Evolutionary conservation across 2,888 invertebrate genomes (phyloP), one percentile per base, ranked within the genome.

Genomic region (Nemotelus pantherinus): DNA sequence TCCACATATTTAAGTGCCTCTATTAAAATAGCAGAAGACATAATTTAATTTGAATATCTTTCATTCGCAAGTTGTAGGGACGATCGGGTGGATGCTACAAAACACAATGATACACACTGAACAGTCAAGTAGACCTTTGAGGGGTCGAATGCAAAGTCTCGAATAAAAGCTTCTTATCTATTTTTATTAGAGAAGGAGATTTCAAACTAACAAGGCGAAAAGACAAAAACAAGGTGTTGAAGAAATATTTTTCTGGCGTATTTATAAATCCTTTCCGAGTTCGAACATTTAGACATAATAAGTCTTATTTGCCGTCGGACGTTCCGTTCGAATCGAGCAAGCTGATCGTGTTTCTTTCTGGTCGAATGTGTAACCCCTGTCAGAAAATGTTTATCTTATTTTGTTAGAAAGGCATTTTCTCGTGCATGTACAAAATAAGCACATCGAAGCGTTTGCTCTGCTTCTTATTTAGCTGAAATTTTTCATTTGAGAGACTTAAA

Each of bases 1-100:
- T 65, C 65, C 65, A 65, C 65, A 65, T 65, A 65, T 65, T 47
- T 47, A 65, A 65, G 45, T 65, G 65, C 47, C 65, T 65, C 65
- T 65, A 44, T 65, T 65, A 65, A 47, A 47, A 65, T 65, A 65
- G 10, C 47, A 65, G 65, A 65, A 6, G 65, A 65, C 7, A 65
- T 65, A 45, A 65, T 65, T 65, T 65, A 47, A 65, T 47, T 45
- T 65, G 65, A 65, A 65, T 65, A n/a, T 65, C 10, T 3, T 65
- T 65, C 25, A 39, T n/a, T 58, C 65, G 45, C 47, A 60, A 65
- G 45, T 65, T 44, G 2, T 1, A 47, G 2, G 65, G 65, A 45
- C 47, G n/a, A 45, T 10, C 10, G 65, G 45, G 44, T 45, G 45
- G 65, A 4, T 45, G 7, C 44, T 44, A 44, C 39, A 43, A 6